Conservation (phyloP, 2,113 vertebrate genomes). For the Halcyon senegalensis region DNA sequence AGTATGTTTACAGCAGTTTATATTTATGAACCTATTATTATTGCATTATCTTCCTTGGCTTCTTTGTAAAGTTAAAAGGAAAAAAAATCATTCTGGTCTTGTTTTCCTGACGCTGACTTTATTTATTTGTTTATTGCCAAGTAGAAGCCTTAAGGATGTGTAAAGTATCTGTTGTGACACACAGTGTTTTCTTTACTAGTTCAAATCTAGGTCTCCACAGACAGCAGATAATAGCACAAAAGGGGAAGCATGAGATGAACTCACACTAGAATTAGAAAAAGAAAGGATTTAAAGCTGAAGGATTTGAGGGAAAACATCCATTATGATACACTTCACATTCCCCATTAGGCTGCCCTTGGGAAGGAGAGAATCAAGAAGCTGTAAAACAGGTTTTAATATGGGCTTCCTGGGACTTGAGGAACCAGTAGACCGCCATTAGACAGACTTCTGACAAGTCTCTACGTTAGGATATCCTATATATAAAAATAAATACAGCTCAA, state of each 20-base stretch:
- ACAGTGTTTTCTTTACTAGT: background rate
- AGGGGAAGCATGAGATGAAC: constrained; percentile 4
- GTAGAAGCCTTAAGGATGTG: constrained; percentile 36
- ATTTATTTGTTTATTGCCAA: constrained; percentile 56
- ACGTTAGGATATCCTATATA: background rate
- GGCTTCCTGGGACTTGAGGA: background rate
- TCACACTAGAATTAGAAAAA: constrained; percentile 38
- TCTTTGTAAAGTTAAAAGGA: constrained; percentile 41
- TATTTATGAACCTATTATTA: constrained; percentile 29
- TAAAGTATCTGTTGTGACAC: constrained; percentile 32
- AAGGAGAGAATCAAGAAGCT: constrained; percentile 1
- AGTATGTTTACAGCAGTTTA: background rate
- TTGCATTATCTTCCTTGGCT: constrained; percentile 43
- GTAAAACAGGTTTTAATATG: constrained; percentile 8
- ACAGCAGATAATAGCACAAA: constrained; percentile 8
- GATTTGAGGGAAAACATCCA: constrained; percentile 26
- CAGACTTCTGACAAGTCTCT: background rate
- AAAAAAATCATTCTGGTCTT: constrained; percentile 11
- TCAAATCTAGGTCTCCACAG: constrained; percentile 35
- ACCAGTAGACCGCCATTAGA: background rate
- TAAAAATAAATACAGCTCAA: background rate
- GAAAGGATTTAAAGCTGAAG: constrained; percentile 43
- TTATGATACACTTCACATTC: constrained; percentile 11
- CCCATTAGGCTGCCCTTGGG: constrained; percentile 24
- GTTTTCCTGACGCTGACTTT: constrained; percentile 33